phyloP scores from a whole-genome alignment of 2,888 invertebrate species.

The Dryococelus australis region DNA sequence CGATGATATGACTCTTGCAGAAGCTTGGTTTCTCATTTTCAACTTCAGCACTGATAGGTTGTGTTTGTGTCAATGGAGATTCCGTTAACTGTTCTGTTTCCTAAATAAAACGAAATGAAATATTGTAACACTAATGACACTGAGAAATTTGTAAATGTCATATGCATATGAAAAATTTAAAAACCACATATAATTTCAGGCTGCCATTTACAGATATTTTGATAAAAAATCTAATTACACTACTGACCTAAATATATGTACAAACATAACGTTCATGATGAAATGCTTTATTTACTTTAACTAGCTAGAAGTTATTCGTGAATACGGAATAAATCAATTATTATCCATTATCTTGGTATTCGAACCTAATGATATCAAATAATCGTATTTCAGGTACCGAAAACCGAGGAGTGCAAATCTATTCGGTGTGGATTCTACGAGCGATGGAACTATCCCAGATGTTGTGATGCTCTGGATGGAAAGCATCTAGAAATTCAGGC shows the following conservation, averaged over 20 bases:
- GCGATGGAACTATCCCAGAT: conserved; percentile 5
- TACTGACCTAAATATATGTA: not conserved
- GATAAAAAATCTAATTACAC: not conserved
- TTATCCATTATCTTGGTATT: too few relatives aligned
- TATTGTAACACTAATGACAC: not conserved
- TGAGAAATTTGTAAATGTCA: not conserved
- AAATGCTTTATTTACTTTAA: too few relatives aligned
- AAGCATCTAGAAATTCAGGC: conserved; percentile 6
- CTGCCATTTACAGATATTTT: not conserved
- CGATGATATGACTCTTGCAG: not conserved
- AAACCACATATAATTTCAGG: not conserved
- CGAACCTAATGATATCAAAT: too few relatives aligned
- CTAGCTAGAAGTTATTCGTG: too few relatives aligned
- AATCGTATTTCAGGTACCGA: not conserved
- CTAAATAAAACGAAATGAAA: not conserved
- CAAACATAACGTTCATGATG: too few relatives aligned
- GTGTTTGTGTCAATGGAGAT: not conserved
- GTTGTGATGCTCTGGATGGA: not conserved
- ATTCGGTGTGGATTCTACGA: not conserved
- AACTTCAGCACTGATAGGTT: not conserved
- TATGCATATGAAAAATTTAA: not conserved
- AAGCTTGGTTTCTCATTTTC: not conserved
- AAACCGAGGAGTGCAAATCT: not conserved
- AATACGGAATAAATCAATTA: too few relatives aligned
- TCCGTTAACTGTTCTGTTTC: not conserved